A percentile compares a stretch with the other conserved stretches of the same genome.
Conservation (phyloP, 2,113 vertebrate species). For the Sturnus vulgaris region DNA sequence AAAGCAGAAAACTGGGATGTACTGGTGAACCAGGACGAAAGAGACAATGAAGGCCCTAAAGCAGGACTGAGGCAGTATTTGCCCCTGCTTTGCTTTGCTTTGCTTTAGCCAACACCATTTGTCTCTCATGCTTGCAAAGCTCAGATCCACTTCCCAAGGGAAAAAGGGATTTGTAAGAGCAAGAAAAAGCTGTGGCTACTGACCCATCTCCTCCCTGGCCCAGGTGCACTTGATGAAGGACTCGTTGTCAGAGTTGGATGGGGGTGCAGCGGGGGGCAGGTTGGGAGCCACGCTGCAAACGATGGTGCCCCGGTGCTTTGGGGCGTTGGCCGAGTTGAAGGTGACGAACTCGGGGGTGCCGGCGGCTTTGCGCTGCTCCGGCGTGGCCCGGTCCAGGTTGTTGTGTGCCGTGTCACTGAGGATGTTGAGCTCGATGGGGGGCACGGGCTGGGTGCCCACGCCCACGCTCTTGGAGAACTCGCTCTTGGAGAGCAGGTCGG, state of each 20-base stretch:
- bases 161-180: neutral
- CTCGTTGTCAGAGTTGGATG: constrained; percentile 83
- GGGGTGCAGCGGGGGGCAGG: constrained; percentile 74
- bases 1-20: neutral
- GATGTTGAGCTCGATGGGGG: constrained; percentile 82
- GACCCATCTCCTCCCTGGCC: constrained; percentile 91
- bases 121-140: neutral
- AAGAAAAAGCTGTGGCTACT: constrained; percentile 32
- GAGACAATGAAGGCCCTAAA: neutral
- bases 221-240: constrained; percentile 87
- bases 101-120: neutral
- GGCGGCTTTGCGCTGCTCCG: constrained; percentile 69
- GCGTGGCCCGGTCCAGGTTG: constrained; percentile 74
- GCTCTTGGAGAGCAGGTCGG: constrained; percentile 84
- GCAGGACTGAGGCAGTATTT: neutral
- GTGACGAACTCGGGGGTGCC: constrained; percentile 64
- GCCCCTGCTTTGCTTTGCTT: neutral
- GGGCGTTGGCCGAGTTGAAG: constrained; percentile 67
- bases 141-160: neutral
- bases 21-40: neutral
- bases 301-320: constrained; percentile 77
- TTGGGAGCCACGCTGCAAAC: constrained; percentile 96
- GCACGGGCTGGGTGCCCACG: constrained; percentile 68
- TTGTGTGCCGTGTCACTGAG: constrained; percentile 66
- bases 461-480: constrained; percentile 80